Evolutionary conservation across 92 coral and sea anemone species (phyloP).

Genomic region (Parazoanthus swiftii): DNA sequence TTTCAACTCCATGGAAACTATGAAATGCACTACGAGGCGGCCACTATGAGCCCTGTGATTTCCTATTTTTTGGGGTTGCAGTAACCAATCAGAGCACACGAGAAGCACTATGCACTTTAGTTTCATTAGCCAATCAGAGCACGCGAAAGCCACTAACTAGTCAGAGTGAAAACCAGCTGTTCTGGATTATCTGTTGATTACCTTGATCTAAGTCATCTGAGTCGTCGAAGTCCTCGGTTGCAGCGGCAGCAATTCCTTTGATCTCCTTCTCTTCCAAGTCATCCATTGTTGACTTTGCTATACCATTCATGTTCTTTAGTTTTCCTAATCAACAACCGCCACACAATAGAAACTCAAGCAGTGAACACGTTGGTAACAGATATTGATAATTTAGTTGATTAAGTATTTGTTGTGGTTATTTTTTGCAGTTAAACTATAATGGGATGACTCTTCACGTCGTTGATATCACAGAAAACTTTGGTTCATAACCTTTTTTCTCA

Average conservation of each 20-base stretch:
- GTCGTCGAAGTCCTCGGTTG: conserved; percentile 25
- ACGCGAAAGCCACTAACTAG: not conserved
- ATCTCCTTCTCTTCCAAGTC: conserved; percentile 45
- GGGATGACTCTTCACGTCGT: no score
- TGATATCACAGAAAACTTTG: no score
- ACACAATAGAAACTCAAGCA: not conserved
- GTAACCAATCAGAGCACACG: no score
- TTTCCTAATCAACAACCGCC: conserved; percentile 53
- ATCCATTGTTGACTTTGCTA: conserved; percentile 74
- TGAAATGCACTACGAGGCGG: no score
- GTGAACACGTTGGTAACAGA: not conserved
- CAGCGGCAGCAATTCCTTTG: conserved; percentile 25
- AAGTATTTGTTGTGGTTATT: no score
- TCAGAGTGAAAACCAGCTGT: not conserved
- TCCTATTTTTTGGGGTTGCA: no score
- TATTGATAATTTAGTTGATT: not conserved
- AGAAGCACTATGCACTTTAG: no score
- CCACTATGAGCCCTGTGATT: no score
- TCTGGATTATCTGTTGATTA: not conserved
- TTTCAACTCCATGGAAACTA: no score
- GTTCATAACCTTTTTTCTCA: no score
- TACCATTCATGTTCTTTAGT: conserved; percentile 67
- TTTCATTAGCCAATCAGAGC: no score
- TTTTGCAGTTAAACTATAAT: no score
- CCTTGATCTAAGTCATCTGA: conserved; percentile 14